Conservation (phyloP, 2,888 invertebrate genomes). For the Galerucella nymphaeae region DNA sequence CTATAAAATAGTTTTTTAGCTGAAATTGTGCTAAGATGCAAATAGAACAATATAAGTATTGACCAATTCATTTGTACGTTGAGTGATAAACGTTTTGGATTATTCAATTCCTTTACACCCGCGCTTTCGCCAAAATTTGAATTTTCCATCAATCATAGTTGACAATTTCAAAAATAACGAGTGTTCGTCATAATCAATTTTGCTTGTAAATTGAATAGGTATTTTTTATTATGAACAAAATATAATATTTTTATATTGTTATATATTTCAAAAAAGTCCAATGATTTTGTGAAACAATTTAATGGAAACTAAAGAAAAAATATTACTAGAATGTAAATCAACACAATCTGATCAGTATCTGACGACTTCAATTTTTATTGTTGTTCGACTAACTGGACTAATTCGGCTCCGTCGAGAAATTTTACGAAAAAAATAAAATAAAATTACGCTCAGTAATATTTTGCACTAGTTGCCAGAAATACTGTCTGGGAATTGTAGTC, state of each 20-base stretch:
- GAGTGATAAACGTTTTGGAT: too few relatives aligned
- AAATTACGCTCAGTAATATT: slow-evolving; percentile 34
- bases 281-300: too few relatives aligned
- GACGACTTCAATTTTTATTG: not conserved
- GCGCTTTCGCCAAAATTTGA: not conserved
- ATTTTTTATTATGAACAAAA: too few relatives aligned
- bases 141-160: not conserved
- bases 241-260: too few relatives aligned
- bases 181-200: not conserved
- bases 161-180: not conserved
- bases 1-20: too few relatives aligned
- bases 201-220: not conserved
- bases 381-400: slow-evolving; percentile 3
- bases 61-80: too few relatives aligned
- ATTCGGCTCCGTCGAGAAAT: slow-evolving; percentile 34
- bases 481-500: slow-evolving; percentile 43
- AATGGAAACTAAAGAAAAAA: not conserved
- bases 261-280: too few relatives aligned
- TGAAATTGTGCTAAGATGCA: too few relatives aligned
- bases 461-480: slow-evolving; percentile 40
- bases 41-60: too few relatives aligned
- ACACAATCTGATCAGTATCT: not conserved
- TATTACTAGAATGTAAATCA: not conserved
- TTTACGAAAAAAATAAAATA: slow-evolving; percentile 40
- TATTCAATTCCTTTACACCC: not conserved